A percentile compares a stretch with the other conserved stretches of the same genome.
These are phyloP conservation scores for Coturnix japonica DNA, from an alignment of 2,113 vertebrate species.

Conservation along the genomic window DNA sequence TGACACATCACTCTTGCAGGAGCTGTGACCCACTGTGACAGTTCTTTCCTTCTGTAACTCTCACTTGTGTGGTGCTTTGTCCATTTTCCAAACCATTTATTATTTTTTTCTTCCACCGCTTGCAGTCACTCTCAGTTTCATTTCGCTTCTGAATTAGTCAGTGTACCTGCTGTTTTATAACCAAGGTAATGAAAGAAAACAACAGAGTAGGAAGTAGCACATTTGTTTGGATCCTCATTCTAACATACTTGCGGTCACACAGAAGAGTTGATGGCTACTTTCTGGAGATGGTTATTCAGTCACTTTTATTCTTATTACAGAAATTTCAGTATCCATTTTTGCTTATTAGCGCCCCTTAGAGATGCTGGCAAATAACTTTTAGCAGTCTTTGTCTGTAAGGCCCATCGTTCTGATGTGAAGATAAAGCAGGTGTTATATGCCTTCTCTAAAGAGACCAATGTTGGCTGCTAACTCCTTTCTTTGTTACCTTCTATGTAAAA, in stretches of 20 bases:
- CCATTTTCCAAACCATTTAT: neutral
- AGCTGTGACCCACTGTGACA: neutral
- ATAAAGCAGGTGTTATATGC: neutral
- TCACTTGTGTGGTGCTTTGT: neutral
- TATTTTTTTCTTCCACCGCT: neutral
- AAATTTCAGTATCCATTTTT: neutral
- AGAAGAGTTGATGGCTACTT: neutral
- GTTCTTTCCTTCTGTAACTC: neutral
- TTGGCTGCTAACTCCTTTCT: neutral
- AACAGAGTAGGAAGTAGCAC: neutral
- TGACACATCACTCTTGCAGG: neutral
- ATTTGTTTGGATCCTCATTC: neutral
- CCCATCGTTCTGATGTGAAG: neutral
- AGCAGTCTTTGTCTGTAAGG: neutral
- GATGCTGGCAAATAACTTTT: no score
- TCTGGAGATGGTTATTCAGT: neutral
- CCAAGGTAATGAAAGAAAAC: neutral
- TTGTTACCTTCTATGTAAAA: neutral
- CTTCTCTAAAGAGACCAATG: neutral
- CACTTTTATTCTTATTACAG: neutral
- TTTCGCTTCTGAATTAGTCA: neutral
- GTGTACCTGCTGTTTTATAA: neutral
- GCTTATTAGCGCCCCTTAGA: neutral
- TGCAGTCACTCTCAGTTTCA: neutral
- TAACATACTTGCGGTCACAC: neutral